Evolutionary conservation across 2,888 invertebrate species (phyloP).

Genomic region (Dusona sp.): DNA sequence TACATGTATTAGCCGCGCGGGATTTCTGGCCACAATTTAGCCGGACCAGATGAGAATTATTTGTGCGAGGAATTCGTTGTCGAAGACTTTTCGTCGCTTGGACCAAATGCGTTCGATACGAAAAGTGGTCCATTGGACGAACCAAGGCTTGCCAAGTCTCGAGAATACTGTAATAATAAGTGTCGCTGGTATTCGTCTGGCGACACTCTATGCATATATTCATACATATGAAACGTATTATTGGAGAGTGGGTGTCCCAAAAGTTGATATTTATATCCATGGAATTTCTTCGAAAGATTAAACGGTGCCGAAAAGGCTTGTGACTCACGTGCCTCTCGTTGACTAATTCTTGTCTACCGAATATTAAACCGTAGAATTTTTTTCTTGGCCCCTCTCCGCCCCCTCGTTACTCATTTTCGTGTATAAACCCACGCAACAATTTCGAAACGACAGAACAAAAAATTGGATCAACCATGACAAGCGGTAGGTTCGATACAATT

Average conservation of each 20-base stretch:
- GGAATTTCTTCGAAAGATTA: slow-evolving; percentile 49
- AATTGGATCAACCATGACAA: not conserved
- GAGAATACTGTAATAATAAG: slow-evolving; percentile 28
- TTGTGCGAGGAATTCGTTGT: not conserved
- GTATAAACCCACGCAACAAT: not conserved
- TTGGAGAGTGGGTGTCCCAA: not conserved
- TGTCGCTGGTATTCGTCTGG: slow-evolving; percentile 31
- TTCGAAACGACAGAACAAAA: not conserved
- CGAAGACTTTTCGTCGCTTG: not conserved
- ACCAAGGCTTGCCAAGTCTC: slow-evolving; percentile 52
- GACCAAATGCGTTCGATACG: not conserved
- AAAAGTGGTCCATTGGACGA: slow-evolving; percentile 24
- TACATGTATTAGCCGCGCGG: not conserved
- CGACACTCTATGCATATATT: not conserved
- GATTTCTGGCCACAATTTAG: not conserved
- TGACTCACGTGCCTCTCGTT: slow-evolving; percentile 54
- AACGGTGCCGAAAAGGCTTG: not conserved
- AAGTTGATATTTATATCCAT: not conserved
- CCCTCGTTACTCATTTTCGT: not conserved
- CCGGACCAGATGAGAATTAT: not conserved
- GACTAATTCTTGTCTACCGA: slow-evolving; percentile 37
- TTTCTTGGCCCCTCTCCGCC: not conserved
- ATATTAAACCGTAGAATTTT: slow-evolving; percentile 1
- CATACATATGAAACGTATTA: not conserved
- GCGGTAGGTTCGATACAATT: too few relatives aligned